These are phyloP conservation scores for Sparus aurata DNA, from an alignment of 2,797 vertebrate genomes.

Conservation along the genomic window DNA sequence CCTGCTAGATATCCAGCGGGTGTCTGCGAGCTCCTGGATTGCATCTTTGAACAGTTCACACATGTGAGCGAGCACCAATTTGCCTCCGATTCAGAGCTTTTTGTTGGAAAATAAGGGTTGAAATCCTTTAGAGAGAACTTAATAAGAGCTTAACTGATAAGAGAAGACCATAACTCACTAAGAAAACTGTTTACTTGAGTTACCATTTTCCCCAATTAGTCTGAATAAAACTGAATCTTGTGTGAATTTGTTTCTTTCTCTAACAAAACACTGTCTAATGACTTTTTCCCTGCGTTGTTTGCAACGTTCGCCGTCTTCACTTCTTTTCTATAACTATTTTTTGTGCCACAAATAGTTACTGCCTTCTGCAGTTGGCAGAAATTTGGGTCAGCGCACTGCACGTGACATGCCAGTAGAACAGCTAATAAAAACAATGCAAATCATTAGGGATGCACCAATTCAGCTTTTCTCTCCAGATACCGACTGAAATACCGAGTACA, in stretches of 20 bases:
- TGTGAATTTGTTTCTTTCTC: neutral
- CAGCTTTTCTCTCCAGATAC: neutral
- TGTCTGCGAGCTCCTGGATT: too few relatives aligned
- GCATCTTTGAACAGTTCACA: too few relatives aligned
- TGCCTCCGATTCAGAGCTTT: too few relatives aligned
- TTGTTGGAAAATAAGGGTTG: too few relatives aligned
- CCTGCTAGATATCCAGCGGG: too few relatives aligned
- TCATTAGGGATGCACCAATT: neutral
- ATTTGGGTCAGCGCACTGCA: neutral
- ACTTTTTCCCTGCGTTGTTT: neutral
- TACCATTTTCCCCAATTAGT: neutral
- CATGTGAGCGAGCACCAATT: too few relatives aligned
- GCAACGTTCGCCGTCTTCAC: neutral
- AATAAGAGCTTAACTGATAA: neutral
- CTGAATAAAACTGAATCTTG: neutral
- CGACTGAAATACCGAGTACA: too few relatives aligned
- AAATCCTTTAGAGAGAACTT: too few relatives aligned
- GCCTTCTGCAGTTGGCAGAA: constrained; percentile 4
- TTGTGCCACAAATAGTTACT: neutral
- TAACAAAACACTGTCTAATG: neutral
- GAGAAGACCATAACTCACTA: too few relatives aligned
- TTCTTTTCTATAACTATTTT: neutral
- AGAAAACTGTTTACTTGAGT: neutral
- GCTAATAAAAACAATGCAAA: constrained; percentile 4
- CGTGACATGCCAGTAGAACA: neutral